Evolutionary conservation across 2,888 invertebrate species (phyloP).

Genomic region (Andrena dorsata): DNA sequence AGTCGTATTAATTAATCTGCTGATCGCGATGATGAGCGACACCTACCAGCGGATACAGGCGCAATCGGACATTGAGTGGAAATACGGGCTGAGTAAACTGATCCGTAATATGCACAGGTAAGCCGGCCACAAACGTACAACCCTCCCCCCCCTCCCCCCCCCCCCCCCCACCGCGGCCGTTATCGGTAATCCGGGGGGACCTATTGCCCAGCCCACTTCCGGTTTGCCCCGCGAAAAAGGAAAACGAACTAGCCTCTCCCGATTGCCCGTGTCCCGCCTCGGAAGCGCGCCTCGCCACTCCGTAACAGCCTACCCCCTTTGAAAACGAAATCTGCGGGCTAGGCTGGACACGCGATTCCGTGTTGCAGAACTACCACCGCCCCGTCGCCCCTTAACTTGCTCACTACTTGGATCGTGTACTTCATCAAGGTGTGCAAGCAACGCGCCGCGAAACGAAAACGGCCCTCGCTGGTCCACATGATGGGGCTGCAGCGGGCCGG

Average conservation of each 20-base stretch:
- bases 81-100: slow-evolving; percentile 91
- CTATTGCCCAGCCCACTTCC: too few relatives aligned
- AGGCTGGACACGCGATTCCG: slow-evolving; percentile 68
- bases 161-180: too few relatives aligned
- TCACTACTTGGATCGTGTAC: slow-evolving; percentile 88
- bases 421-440: slow-evolving; percentile 86
- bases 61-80: slow-evolving; percentile 93
- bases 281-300: neutral
- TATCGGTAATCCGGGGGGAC: slow-evolving; percentile 2
- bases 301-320: neutral
- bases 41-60: slow-evolving; percentile 99
- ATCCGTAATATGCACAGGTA: slow-evolving; percentile 91
- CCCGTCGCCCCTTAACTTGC: slow-evolving; percentile 90
- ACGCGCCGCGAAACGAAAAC: slow-evolving; percentile 84
- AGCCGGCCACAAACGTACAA: slow-evolving; percentile 66
- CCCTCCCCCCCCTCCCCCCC: too few relatives aligned
- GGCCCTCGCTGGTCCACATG: slow-evolving; percentile 86
- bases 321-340: slow-evolving; percentile 47
- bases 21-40: slow-evolving; percentile 99
- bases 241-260: too few relatives aligned
- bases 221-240: too few relatives aligned
- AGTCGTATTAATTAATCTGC: slow-evolving; percentile 98
- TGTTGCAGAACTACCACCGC: slow-evolving; percentile 88
- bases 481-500: slow-evolving; percentile 85
- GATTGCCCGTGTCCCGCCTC: too few relatives aligned